Evolutionary conservation across 2,797 vertebrate genomes (phyloP).

Genomic region (Onychomys leucogaster): DNA sequence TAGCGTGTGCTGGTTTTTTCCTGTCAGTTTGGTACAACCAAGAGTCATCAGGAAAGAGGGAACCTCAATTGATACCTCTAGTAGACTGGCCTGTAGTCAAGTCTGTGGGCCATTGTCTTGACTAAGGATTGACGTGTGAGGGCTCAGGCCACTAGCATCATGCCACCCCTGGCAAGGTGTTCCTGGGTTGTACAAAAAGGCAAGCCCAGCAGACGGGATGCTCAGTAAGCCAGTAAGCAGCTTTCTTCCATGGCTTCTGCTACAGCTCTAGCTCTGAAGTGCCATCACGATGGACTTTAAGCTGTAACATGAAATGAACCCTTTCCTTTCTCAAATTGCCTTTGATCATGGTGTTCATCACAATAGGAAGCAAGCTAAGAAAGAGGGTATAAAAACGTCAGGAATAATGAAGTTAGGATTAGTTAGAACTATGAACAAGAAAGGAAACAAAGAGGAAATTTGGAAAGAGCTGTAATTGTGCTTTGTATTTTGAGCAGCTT

Average conservation of each 20-base stretch:
- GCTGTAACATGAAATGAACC: too few species aligned
- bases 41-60: neutral
- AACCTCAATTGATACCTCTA: neutral
- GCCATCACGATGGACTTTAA: neutral
- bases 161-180: neutral
- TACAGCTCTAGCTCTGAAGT: neutral
- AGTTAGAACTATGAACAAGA: neutral
- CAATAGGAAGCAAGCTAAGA: neutral
- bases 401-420: neutral
- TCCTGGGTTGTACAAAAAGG: neutral
- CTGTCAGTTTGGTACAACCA: neutral
- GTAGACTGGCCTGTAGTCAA: neutral
- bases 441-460: neutral
- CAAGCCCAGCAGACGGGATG: neutral
- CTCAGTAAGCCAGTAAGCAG: too few species aligned
- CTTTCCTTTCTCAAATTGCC: neutral
- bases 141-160: neutral
- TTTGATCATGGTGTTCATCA: neutral
- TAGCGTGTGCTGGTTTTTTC: neutral
- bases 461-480: neutral
- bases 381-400: neutral
- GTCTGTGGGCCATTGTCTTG: neutral
- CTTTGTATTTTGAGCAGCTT: neutral
- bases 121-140: too few species aligned
- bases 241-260: neutral